phyloP scores from a whole-genome alignment of 2,797 vertebrate species.

The Hydrolagus colliei region DNA sequence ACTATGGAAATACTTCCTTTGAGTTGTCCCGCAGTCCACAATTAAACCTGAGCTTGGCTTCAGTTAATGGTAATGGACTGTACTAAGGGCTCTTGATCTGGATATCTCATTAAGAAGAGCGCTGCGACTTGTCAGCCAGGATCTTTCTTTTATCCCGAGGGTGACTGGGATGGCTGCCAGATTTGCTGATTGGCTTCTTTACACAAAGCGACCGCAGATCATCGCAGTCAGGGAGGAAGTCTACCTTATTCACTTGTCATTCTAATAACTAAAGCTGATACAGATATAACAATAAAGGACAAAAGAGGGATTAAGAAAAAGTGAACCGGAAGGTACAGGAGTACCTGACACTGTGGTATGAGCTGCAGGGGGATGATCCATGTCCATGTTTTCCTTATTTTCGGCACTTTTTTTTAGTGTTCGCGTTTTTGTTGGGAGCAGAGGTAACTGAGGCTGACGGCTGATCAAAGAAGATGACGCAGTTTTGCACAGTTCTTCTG shows the following conservation, averaged over 20 bases:
- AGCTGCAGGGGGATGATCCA: constrained; percentile 60
- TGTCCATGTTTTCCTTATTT: constrained; percentile 93
- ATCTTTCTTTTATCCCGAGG: neutral
- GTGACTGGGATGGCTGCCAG: neutral
- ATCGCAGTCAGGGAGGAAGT: neutral
- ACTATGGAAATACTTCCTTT: no score
- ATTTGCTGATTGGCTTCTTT: neutral
- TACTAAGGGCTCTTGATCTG: no score
- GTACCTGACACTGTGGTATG: constrained; percentile 82
- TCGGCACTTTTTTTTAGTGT: constrained; percentile 85
- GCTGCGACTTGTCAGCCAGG: no score
- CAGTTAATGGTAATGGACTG: no score
- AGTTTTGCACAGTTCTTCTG: constrained; percentile 90
- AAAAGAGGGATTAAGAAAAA: neutral
- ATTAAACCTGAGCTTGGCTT: no score
- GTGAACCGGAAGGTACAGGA: constrained; percentile 36
- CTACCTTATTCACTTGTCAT: neutral
- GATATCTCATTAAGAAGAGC: neutral
- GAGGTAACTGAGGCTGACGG: constrained; percentile 77
- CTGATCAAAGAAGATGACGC: constrained; percentile 73
- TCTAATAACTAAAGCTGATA: neutral
- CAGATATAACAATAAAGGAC: neutral
- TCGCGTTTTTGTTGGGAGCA: constrained; percentile 87
- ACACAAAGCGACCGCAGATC: neutral
- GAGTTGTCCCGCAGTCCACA: no score